Percentiles rank a stretch among this genome's conserved stretches.
Evolutionary conservation across 2,113 vertebrate species (phyloP).

Genomic region (Tor tambroides): DNA sequence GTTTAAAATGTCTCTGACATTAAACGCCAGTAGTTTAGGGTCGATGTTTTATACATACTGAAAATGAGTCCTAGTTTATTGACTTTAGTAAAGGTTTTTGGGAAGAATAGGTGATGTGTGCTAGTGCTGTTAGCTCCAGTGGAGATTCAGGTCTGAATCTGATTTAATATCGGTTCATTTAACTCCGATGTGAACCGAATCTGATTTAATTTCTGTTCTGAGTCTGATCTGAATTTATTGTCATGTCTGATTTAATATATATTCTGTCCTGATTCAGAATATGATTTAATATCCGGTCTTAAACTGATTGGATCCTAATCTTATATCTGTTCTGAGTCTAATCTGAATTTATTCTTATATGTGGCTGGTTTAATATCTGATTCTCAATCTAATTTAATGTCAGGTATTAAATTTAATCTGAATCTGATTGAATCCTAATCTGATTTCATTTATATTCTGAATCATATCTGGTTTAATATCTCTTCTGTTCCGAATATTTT

Average conservation of each 20-base stretch:
- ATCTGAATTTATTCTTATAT: too few relatives aligned
- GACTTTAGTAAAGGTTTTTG: neutral
- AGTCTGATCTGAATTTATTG: neutral
- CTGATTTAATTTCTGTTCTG: neutral
- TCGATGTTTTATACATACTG: neutral
- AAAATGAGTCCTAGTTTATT: neutral
- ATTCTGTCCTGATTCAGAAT: neutral
- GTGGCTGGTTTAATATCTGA: too few relatives aligned
- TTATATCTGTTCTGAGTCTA: too few relatives aligned
- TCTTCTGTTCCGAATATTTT: too few relatives aligned
- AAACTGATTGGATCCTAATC: neutral
- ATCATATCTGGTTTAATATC: too few relatives aligned
- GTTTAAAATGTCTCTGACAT: neutral
- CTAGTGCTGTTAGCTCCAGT: constrained; percentile 9
- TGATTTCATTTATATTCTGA: too few relatives aligned
- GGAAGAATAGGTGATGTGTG: neutral
- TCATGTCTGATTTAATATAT: neutral
- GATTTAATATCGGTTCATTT: neutral
- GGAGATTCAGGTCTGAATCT: neutral
- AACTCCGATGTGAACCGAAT: neutral
- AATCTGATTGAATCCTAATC: too few relatives aligned
- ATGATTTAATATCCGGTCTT: neutral
- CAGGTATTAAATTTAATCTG: too few relatives aligned
- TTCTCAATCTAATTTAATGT: too few relatives aligned
- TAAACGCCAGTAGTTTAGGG: neutral